Base-by-base conservation (phyloP, 2,113 vertebrate genomes). In the Catharus minimus region DNA sequence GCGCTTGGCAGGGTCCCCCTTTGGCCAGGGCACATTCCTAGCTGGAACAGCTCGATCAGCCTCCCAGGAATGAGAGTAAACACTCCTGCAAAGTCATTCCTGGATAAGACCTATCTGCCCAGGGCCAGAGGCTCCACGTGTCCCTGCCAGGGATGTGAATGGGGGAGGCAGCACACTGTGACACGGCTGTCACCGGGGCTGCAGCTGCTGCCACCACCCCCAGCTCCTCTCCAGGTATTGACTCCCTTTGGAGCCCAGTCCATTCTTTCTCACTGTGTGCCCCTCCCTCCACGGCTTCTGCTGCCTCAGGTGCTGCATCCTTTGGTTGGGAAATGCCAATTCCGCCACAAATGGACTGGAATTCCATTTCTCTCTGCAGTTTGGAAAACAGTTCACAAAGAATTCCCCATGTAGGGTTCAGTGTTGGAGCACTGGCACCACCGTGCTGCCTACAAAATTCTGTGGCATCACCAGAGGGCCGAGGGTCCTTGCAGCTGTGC, bases 31-130 rank as follows among this genome's bases (percentile, higher is more conserved):
- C 55, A 13, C 76, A 47, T 92, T 88, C 94, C 82, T 79, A 1
- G 15, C 69, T 38, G 76, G 94, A 92, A 93, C 62, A 7, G 88
- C 90, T 86, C 6, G 82, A 82, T 89, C 76, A 28, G 90, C 80
- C 55, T 87, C 88, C 73, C 61, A 46, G 6, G 86, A 82, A 94
- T 68, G 89, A 84, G 39, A 87, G 90, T 69, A 80, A 94, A 80
- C 81, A 93, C 90, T 86, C 64, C 55, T 67, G 94, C 88, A 72
- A 52, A 91, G 93, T 89, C 17, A 4, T 20, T 36, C 79, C 65
- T 44, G 92, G 93, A 67, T 86, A 77, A 88, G 88, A 38, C n/a
- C 60, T 16, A 22, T 52, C 79, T 52, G 68, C 75, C 50, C 72
- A 26, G 84, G 74, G 87, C 84, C 91, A 72, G 82, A 30, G 66